Conservation (phyloP, 2,797 vertebrate species). For the Sebastes umbrosus region DNA sequence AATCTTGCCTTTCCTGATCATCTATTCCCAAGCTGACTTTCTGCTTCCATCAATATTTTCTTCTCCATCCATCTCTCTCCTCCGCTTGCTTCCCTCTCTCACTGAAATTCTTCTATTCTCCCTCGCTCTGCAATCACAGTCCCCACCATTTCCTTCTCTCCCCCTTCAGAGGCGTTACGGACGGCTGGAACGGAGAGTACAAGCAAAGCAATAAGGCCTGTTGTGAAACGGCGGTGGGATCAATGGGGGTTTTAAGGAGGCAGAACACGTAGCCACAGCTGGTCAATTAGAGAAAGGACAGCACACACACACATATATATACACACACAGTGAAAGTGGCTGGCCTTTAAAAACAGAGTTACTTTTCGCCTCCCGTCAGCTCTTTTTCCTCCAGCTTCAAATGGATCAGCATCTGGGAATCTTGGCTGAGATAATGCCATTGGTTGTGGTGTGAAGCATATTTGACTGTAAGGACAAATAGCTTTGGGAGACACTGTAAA, state of each 20-base stretch:
- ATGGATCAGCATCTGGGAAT: constrained; percentile 61
- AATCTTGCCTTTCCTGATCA: neutral
- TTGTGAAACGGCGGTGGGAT: constrained; percentile 68
- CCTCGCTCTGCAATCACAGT: constrained; percentile 20
- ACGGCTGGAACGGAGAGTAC: constrained; percentile 49
- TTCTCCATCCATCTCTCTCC: neutral
- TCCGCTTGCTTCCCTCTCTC: neutral
- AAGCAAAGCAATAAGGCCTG: constrained; percentile 68
- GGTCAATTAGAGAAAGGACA: constrained; percentile 80
- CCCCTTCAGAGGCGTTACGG: constrained; percentile 41
- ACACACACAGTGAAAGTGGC: constrained; percentile 43
- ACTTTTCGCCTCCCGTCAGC: constrained; percentile 70
- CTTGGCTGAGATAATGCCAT: constrained; percentile 49
- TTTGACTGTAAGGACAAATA: constrained; percentile 16
- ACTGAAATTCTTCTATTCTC: neutral
- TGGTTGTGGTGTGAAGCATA: constrained; percentile 23
- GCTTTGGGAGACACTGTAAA: constrained; percentile 4
- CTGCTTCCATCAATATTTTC: constrained; percentile 1
- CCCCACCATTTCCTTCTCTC: constrained; percentile 7
- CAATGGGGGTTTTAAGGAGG: constrained; percentile 74
- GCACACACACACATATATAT: constrained; percentile 25
- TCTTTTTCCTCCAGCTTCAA: constrained; percentile 65
- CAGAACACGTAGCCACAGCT: constrained; percentile 72
- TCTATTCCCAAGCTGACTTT: neutral
- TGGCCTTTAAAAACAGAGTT: constrained; percentile 72